Base-by-base conservation (phyloP, 2,888 invertebrate species). In the Chaetoderma sp. region DNA sequence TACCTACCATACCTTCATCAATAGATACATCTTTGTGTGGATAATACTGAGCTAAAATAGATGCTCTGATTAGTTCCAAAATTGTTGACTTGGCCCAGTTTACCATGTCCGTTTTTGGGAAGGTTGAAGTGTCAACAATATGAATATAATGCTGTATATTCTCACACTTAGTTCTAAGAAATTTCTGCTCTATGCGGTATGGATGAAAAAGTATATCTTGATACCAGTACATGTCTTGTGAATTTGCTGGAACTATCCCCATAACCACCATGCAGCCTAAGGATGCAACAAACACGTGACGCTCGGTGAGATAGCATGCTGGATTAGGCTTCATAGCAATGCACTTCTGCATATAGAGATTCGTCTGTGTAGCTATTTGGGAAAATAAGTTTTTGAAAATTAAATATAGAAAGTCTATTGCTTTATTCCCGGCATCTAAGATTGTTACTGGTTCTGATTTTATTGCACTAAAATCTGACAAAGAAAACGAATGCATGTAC, bases 71-170 rank as follows among this genome's bases (percentile, higher is more conserved):
- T 8, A 8, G 16, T n/a, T 59, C 49, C 10, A 59, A 25, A 30
- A 59, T 47, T 25, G 59, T 45, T 4, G 18, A 47, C 33, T 18
- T 59, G 42, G 25, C 28, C 28, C 4, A 59, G 3, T 47, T 42
- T 42, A 32, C 49, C 59, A 49, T 59, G 44, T 6, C 32, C 23
- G 4, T 45, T 5, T 27, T 5, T 16, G 49, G 28, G 8, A 49
- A 27, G 8, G 6, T 47, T 18, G 30, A 18, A 21, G 42, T 28
- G 25, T 59, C 49, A 16, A 27, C 16, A 5, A 47, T 18, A 32
- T 59, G 59, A 28, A 59, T 28, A 36, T 36, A 58, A 8, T 32
- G 13, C 5, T 49, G 10, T 50, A 58, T 44, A 21, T 28, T 28
- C 5, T 44, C n/a, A 21, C 8, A 58, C 5, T 30, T 10, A 21